phyloP scores from a whole-genome alignment of 2,888 invertebrate genomes.

The Cyclophora punctaria region DNA sequence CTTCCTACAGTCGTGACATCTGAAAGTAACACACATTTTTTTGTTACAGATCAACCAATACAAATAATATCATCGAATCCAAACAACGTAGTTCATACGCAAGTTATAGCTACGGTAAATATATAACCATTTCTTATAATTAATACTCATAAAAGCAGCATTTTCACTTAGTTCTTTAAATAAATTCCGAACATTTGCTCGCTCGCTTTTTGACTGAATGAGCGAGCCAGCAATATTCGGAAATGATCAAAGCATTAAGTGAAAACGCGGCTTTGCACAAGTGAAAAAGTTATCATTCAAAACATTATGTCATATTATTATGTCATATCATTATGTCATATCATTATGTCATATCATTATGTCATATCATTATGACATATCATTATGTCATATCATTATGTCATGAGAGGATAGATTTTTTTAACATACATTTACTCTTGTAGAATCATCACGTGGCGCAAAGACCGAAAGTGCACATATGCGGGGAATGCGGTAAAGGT shows the following conservation, averaged over 20 bases:
- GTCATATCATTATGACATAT: too few relatives aligned
- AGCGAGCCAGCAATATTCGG: too few relatives aligned
- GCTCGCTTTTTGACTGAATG: too few relatives aligned
- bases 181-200: too few relatives aligned
- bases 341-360: too few relatives aligned
- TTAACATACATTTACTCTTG: slow-evolving; percentile 12
- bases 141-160: too few relatives aligned
- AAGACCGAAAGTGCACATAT: slow-evolving; percentile 84
- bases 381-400: too few relatives aligned
- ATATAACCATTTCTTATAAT: neutral
- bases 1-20: neutral
- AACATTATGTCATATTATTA: too few relatives aligned
- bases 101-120: slow-evolving; percentile 68
- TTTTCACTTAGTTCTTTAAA: too few relatives aligned
- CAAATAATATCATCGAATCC: slow-evolving; percentile 64
- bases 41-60: slow-evolving; percentile 59
- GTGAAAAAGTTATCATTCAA: neutral
- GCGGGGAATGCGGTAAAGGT: slow-evolving; percentile 86
- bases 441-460: slow-evolving; percentile 61
- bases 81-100: slow-evolving; percentile 65
- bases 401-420: neutral
- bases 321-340: too few relatives aligned
- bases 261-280: slow-evolving; percentile 2
- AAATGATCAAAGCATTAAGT: too few relatives aligned
- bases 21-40: neutral